Percentiles rank a stretch among this genome's conserved stretches.
Conservation (phyloP, 2,797 vertebrate species). For the Lates japonicus region DNA sequence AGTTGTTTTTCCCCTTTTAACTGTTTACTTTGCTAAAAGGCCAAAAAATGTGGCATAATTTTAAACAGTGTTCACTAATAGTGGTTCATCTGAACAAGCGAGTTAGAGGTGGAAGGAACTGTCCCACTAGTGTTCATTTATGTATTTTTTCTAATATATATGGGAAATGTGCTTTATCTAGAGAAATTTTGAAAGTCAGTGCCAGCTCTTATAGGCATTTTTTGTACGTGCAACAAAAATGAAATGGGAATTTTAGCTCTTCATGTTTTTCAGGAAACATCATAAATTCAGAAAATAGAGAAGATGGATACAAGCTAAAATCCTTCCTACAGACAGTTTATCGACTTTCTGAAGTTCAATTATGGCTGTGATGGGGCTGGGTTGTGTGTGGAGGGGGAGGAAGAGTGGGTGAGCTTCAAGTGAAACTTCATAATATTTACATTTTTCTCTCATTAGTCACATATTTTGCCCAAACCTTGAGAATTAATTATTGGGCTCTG, state of each 20-base stretch:
- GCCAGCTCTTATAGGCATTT: background rate
- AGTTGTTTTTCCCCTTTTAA: slow-evolving; percentile 71
- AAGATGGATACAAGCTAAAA: slow-evolving; percentile 20
- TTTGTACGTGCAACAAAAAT: background rate
- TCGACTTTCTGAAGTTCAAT: slow-evolving; percentile 66
- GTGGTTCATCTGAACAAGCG: slow-evolving; percentile 31
- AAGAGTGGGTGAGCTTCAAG: slow-evolving; percentile 11
- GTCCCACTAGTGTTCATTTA: slow-evolving; percentile 10
- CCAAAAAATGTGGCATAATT: slow-evolving; percentile 50
- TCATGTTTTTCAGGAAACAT: slow-evolving; percentile 31
- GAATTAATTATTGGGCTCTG: slow-evolving; percentile 72
- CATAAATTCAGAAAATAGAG: slow-evolving; percentile 12
- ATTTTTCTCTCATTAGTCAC: slow-evolving; percentile 75
- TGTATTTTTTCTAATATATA: background rate
- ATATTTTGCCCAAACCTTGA: slow-evolving; percentile 78
- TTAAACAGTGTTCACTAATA: slow-evolving; percentile 49
- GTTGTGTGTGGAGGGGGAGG: background rate
- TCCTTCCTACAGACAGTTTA: slow-evolving; percentile 52
- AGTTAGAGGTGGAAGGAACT: background rate
- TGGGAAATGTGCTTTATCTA: background rate
- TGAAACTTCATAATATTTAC: slow-evolving; percentile 71
- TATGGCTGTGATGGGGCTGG: slow-evolving; percentile 32
- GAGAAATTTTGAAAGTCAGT: background rate
- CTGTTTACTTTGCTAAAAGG: slow-evolving; percentile 62
- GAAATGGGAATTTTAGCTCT: background rate